These are phyloP conservation scores for Plectrocnemia conspersa DNA, from an alignment of 1,140 invertebrate genomes.

Conservation along the genomic window DNA sequence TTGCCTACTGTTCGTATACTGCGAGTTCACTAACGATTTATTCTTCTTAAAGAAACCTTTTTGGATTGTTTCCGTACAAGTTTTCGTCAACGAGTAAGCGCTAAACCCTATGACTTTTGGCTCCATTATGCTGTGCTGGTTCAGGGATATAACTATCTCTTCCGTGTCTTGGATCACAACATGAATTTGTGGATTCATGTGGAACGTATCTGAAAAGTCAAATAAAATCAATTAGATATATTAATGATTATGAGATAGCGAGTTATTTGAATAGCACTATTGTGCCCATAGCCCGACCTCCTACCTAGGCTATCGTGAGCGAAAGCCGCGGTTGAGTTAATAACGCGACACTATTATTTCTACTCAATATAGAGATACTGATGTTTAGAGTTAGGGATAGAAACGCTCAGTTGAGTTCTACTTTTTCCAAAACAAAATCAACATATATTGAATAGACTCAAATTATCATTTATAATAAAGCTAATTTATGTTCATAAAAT, in stretches of 20 bases:
- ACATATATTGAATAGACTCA: too few species aligned
- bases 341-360: not conserved
- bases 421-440: too few species aligned
- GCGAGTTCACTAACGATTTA: conserved; percentile 83
- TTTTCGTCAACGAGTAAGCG: conserved; percentile 65
- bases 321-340: not conserved
- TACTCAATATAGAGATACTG: too few species aligned
- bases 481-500: too few species aligned
- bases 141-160: conserved; percentile 80
- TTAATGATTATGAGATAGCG: too few species aligned
- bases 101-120: conserved; percentile 93
- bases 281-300: too few species aligned
- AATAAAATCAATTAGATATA: too few species aligned
- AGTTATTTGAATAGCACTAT: too few species aligned
- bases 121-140: conserved; percentile 88
- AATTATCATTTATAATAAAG: too few species aligned
- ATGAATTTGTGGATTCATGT: conserved; percentile 88
- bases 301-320: too few species aligned
- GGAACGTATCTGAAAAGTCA: conserved; percentile 84
- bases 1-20: conserved; percentile 88
- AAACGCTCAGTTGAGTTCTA: too few species aligned
- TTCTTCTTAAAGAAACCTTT: conserved; percentile 85
- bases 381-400: too few species aligned
- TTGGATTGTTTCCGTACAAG: conserved; percentile 53
- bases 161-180: conserved; percentile 76